Percentiles rank a stretch among this genome's conserved stretches.
phyloP scores from a whole-genome alignment of 2,113 vertebrate genomes.

The Oncorhynchus mykiss region DNA sequence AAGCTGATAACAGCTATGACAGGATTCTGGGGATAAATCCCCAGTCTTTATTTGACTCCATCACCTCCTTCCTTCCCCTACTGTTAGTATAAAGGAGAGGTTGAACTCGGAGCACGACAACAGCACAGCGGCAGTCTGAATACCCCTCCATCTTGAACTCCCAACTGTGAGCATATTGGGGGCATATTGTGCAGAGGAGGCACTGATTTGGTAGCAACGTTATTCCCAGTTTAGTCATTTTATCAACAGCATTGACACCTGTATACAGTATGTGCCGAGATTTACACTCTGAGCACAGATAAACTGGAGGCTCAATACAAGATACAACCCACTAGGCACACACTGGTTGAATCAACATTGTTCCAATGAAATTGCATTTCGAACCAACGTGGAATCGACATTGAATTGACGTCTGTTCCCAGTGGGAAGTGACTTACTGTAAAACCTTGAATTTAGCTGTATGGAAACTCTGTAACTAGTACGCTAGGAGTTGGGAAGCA shows the following conservation, averaged over 20 bases:
- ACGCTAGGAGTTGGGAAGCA: too few relatives aligned
- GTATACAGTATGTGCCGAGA: not conserved
- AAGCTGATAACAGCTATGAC: slow-evolving; percentile 5
- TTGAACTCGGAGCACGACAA: not conserved
- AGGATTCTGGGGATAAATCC: not conserved
- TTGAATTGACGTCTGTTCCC: too few relatives aligned
- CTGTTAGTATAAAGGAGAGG: slow-evolving; percentile 1
- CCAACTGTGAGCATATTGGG: not conserved
- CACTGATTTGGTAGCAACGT: not conserved
- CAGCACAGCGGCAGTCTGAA: not conserved
- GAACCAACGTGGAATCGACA: too few relatives aligned
- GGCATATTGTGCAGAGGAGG: not conserved
- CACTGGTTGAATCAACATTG: too few relatives aligned
- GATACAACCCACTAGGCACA: too few relatives aligned
- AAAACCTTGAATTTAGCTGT: too few relatives aligned
- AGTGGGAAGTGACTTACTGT: too few relatives aligned
- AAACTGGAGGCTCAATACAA: not conserved
- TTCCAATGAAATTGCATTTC: too few relatives aligned
- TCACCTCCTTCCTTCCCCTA: not conserved
- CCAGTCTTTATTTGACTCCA: not conserved
- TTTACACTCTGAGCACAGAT: not conserved
- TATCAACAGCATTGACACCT: not conserved
- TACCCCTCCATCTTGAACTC: slow-evolving; percentile 1
- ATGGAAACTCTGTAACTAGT: too few relatives aligned
- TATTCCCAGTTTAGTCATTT: not conserved